Conservation (phyloP, 2,797 vertebrate genomes). For the Semaprochilodus insignis region DNA sequence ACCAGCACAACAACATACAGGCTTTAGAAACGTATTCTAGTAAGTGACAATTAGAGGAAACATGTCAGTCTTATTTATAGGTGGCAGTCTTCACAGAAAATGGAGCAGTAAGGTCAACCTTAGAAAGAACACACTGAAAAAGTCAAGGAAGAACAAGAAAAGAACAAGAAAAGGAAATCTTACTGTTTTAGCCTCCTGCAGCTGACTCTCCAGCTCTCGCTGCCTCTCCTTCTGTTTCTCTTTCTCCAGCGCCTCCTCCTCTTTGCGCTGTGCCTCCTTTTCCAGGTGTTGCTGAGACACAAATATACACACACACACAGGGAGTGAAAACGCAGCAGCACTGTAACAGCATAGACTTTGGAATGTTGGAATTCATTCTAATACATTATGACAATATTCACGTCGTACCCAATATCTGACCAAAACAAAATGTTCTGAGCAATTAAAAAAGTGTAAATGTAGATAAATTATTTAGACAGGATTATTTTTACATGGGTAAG, state of each 20-base stretch:
- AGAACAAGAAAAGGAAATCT: neutral
- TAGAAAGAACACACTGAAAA: neutral
- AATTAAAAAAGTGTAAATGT: too few relatives aligned
- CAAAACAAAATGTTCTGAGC: too few relatives aligned
- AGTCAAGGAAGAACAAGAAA: neutral
- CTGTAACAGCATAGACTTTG: too few relatives aligned
- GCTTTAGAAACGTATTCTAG: neutral
- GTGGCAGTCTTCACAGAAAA: neutral
- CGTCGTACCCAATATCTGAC: too few relatives aligned
- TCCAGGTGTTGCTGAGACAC: conserved; percentile 56
- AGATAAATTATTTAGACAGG: too few relatives aligned
- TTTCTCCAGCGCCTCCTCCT: conserved; percentile 50
- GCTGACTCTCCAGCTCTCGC: conserved; percentile 51
- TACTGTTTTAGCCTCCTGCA: conserved; percentile 54
- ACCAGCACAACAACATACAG: neutral
- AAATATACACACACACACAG: conserved; percentile 1
- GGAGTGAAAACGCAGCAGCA: neutral
- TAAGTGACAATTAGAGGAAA: neutral
- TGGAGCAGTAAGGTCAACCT: neutral
- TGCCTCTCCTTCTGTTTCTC: conserved; percentile 47
- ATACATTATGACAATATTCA: too few relatives aligned
- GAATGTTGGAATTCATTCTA: too few relatives aligned
- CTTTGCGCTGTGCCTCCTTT: conserved; percentile 55
- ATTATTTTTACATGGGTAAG: too few relatives aligned
- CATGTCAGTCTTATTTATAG: neutral